Conservation (phyloP, 2,113 vertebrate genomes). For the Pleuronectes platessa region DNA sequence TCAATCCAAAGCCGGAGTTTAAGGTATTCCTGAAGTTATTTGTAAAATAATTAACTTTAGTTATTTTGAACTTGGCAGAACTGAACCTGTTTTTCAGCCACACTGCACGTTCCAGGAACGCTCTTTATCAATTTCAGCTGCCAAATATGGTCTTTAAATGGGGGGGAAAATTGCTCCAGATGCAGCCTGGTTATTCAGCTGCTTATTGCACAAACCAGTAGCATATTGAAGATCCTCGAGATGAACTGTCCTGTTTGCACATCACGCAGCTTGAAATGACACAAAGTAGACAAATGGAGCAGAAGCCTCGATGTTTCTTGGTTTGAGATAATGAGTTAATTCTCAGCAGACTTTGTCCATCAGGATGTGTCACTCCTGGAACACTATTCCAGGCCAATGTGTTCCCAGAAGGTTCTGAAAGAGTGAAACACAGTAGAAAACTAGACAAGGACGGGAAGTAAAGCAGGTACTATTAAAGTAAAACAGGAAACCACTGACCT, state of each 20-base stretch:
- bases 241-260: conserved; percentile 18
- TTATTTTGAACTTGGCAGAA: too few relatives aligned
- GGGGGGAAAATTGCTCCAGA: background rate
- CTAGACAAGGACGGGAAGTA: too few relatives aligned
- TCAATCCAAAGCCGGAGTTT: too few relatives aligned
- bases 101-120: too few relatives aligned
- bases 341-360: conserved; percentile 30
- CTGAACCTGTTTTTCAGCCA: too few relatives aligned
- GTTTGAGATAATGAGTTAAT: conserved; percentile 37
- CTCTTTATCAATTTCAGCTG: too few relatives aligned
- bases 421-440: too few relatives aligned
- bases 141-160: conserved; percentile 7
- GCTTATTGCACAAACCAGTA: background rate
- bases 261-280: conserved; percentile 2
- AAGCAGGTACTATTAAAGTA: too few relatives aligned
- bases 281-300: background rate
- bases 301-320: conserved; percentile 8
- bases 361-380: conserved; percentile 14
- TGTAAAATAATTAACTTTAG: too few relatives aligned
- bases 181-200: conserved; percentile 5
- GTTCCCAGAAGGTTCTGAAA: background rate
- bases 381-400: conserved; percentile 20
- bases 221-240: conserved; percentile 11
- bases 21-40: too few relatives aligned
- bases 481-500: too few relatives aligned